Base-by-base conservation (phyloP, 53 echinoderm and acorn worm species). In the Astropecten irregularis region DNA sequence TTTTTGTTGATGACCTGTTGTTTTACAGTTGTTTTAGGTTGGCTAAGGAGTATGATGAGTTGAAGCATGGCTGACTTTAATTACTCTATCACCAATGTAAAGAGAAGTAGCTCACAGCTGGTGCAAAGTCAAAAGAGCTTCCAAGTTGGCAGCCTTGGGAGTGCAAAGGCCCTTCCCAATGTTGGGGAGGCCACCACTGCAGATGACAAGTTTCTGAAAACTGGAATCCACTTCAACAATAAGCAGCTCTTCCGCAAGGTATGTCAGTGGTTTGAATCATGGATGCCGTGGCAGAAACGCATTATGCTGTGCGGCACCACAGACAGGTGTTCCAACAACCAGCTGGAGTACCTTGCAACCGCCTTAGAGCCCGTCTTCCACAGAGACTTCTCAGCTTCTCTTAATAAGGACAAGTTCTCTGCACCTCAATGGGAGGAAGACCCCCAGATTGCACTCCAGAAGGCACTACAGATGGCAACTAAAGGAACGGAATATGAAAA, bases 311-410 rank as follows among this genome's bases (percentile, higher is more conserved):
- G 99, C 77, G 94, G 94, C 18, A 86, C 84, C 2, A 94, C 99
- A 5, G 92, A 90, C 69, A 76, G 94, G 14, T 94, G 94, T 69
- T 90, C 92, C 65, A 88, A 81, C 20, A 32, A 64, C 14, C 99
- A 94, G 56, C 82, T 99, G 49, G 94, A 94, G 87, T 99, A 88
- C 67, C 68, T 99, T 19, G 88, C 94, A 14, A 99, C 99, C 27
- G 99, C 93, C 16, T 53, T 99, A 50, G 99, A 99, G 58, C 99
- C 99, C 37, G 92, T 92, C 21, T 99, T 99, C 42, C 99, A 99
- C 79, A 62, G 99, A 33, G 99, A 99, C 59, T 99, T 93, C 47
- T 73, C 71, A 27, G 86, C 86, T 2, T 70, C 94, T 14, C 83
- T 91, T 4, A 23, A 40, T 28, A 76, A 63, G 51, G 99, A 90